A percentile compares a stretch with the other conserved stretches of the same genome.
Conservation (phyloP, 2,113 vertebrate species). For the Perca schrenkii region DNA sequence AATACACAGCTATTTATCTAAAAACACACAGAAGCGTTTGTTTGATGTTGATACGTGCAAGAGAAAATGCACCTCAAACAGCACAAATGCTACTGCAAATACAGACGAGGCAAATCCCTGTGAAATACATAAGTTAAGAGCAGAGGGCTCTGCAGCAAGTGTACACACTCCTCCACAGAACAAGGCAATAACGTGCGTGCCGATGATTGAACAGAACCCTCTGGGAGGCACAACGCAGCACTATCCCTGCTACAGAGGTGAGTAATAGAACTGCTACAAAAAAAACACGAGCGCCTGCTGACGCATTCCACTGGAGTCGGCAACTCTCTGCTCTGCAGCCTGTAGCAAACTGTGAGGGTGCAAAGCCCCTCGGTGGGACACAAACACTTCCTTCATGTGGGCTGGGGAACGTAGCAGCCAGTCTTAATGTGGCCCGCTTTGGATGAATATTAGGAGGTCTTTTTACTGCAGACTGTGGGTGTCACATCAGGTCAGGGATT, state of each 20-base stretch:
- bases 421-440: constrained; percentile 25
- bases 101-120: constrained; percentile 31
- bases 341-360: constrained; percentile 27
- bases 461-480: constrained; percentile 3
- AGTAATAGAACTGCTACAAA: constrained; percentile 64
- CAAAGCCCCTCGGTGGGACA: constrained; percentile 40
- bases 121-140: constrained; percentile 39
- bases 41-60: constrained; percentile 12
- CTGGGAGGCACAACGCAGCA: constrained; percentile 65
- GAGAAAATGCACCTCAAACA: constrained; percentile 21
- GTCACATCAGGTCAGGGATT: constrained; percentile 13
- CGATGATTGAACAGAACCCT: constrained; percentile 68
- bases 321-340: constrained; percentile 44
- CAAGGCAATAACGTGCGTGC: constrained; percentile 69
- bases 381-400: constrained; percentile 37
- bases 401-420: constrained; percentile 32
- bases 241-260: constrained; percentile 58
- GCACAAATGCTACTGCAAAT: constrained; percentile 13
- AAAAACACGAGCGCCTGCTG: constrained; percentile 51
- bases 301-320: constrained; percentile 59
- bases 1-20: constrained; percentile 21
- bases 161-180: constrained; percentile 52
- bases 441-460: constrained; percentile 38
- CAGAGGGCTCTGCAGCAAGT: constrained; percentile 45
- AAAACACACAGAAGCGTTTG: constrained; percentile 30